phyloP scores from a whole-genome alignment of 1,140 invertebrate species.

The Atta texana region DNA sequence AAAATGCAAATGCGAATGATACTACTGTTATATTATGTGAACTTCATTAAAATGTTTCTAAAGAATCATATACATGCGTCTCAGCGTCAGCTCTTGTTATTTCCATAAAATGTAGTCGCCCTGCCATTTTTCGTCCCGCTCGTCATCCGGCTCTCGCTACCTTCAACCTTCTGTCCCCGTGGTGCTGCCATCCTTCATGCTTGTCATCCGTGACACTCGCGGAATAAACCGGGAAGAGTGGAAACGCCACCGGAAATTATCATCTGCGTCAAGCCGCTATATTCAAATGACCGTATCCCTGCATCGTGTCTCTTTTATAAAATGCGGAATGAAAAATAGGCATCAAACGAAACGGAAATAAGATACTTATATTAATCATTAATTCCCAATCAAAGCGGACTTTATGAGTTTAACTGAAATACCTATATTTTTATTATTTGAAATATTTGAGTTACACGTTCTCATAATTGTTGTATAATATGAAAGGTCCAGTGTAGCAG shows the following conservation, averaged over 20 bases:
- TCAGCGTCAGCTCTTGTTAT: constrained; percentile 31
- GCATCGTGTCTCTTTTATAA: neutral
- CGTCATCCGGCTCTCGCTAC: constrained; percentile 40
- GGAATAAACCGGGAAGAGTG: constrained; percentile 58
- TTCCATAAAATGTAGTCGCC: constrained; percentile 38
- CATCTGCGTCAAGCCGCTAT: constrained; percentile 48
- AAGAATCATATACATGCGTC: constrained; percentile 29
- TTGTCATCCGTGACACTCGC: constrained; percentile 44
- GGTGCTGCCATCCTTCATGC: constrained; percentile 47
- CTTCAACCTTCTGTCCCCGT: constrained; percentile 41
- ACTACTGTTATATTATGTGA: neutral
- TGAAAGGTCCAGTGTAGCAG: neutral
- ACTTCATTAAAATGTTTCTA: constrained; percentile 35
- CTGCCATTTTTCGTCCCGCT: constrained; percentile 48
- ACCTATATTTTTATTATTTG: constrained; percentile 1
- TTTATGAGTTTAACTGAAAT: neutral
- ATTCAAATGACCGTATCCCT: constrained; percentile 48
- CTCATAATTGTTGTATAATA: neutral
- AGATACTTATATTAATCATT: neutral
- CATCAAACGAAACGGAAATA: neutral
- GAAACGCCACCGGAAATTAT: constrained; percentile 58
- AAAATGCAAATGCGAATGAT: neutral
- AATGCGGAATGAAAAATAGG: neutral
- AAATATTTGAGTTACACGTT: neutral
- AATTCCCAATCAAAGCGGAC: neutral